Conservation (phyloP, 1,140 invertebrate genomes). For the Pogonognathellus flavescens region DNA sequence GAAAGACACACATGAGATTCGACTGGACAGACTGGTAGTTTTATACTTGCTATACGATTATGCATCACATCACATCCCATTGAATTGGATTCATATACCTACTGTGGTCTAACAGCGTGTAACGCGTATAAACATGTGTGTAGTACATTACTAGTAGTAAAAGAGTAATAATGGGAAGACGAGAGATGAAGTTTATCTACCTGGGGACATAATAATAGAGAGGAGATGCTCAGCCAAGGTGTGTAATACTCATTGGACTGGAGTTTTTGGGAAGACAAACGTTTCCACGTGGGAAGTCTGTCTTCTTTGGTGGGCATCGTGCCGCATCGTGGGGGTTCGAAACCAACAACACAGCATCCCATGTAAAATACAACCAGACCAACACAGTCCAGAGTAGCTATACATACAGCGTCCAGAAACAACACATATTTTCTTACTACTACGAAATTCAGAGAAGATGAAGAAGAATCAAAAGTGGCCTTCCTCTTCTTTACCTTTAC, state of each 20-base stretch:
- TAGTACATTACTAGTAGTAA: slow-evolving; percentile 7
- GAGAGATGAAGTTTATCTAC: slow-evolving; percentile 47
- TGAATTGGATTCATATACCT: no score
- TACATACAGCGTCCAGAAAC: no score
- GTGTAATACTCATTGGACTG: slow-evolving; percentile 58
- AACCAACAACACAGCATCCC: background rate
- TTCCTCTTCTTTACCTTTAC: background rate
- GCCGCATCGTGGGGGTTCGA: slow-evolving; percentile 66
- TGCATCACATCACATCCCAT: no score
- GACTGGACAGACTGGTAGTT: no score
- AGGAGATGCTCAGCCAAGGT: slow-evolving; percentile 51
- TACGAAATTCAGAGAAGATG: background rate
- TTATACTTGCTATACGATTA: no score
- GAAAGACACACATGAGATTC: no score
- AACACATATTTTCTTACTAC: no score
- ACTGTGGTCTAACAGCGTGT: no score
- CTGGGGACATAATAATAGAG: slow-evolving; percentile 49
- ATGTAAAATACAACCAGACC: no score
- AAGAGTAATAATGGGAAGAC: slow-evolving; percentile 6
- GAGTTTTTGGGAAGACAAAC: slow-evolving; percentile 64
- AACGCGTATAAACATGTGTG: background rate
- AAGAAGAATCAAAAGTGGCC: background rate
- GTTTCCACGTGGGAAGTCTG: slow-evolving; percentile 67
- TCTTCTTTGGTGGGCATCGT: slow-evolving; percentile 67
- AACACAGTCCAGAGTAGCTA: no score